Percentiles rank a stretch among this genome's conserved stretches.
Evolutionary conservation across 2,888 invertebrate genomes (phyloP).

Genomic region (Ichneumoninae sp.): DNA sequence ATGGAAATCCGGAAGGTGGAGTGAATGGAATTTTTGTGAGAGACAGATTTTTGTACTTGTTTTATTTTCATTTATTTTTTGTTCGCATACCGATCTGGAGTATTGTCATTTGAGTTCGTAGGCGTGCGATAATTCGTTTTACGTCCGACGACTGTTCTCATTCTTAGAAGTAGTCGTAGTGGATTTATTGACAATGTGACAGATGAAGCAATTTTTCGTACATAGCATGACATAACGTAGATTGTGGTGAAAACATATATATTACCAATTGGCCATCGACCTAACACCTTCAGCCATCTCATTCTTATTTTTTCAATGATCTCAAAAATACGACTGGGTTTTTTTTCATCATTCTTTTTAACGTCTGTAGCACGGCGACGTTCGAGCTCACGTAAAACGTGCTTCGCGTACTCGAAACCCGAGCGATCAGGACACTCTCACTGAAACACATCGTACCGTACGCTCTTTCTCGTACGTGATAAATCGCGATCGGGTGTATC

Average conservation of each 20-base stretch:
- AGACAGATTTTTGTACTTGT: background rate
- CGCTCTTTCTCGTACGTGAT: conserved; percentile 49
- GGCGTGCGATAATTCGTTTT: too few species aligned
- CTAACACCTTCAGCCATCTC: too few species aligned
- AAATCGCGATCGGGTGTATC: conserved; percentile 59
- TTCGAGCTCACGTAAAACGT: background rate
- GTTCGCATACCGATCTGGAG: background rate
- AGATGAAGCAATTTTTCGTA: too few species aligned
- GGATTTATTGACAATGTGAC: too few species aligned
- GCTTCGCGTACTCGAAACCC: conserved; percentile 9
- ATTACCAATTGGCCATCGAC: too few species aligned
- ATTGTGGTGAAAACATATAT: too few species aligned
- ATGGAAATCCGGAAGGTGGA: background rate
- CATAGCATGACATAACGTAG: too few species aligned
- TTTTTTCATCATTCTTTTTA: conserved; percentile 2
- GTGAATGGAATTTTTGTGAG: background rate
- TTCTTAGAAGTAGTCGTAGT: background rate
- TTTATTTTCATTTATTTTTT: background rate
- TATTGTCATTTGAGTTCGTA: background rate
- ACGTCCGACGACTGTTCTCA: background rate
- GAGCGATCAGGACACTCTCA: conserved; percentile 10
- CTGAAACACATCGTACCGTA: conserved; percentile 21
- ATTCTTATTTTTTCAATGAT: background rate
- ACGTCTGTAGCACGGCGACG: conserved; percentile 27
- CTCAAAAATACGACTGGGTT: background rate